A percentile compares a stretch with the other conserved stretches of the same genome.
Conservation (phyloP, 2,113 vertebrate genomes). For the Brienomyrus longianalis region DNA sequence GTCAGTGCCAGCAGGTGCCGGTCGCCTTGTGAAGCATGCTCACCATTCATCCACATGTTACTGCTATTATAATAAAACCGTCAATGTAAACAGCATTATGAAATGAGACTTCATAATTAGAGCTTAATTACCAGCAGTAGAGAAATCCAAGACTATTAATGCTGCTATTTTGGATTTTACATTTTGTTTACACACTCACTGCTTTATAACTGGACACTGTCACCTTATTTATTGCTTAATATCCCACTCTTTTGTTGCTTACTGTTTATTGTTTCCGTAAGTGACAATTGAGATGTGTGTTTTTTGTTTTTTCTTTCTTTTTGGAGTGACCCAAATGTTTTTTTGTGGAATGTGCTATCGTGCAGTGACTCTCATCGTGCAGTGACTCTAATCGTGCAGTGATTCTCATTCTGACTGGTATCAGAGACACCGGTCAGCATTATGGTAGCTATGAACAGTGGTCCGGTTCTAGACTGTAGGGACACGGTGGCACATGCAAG, state of each 20-base stretch:
- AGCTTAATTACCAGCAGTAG: neutral
- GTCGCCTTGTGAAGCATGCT: neutral
- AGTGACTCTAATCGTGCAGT: neutral
- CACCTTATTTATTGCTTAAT: neutral
- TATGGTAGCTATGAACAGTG: neutral
- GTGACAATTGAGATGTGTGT: neutral
- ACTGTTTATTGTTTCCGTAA: neutral
- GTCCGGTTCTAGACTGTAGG: too few relatives aligned
- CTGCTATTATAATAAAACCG: neutral
- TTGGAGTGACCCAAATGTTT: neutral
- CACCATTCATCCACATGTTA: neutral
- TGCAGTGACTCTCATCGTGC: neutral
- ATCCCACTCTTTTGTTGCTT: neutral
- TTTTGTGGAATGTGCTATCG: neutral
- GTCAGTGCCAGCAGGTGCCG: neutral
- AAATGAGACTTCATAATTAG: slow-evolving; percentile 1
- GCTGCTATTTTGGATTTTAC: neutral
- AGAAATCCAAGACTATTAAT: neutral
- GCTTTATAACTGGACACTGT: neutral
- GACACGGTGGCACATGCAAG: neutral
- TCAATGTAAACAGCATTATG: neutral
- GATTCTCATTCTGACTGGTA: neutral
- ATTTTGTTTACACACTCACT: neutral
- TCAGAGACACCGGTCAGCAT: too few relatives aligned
- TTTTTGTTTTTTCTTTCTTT: neutral